Evolutionary conservation across 1,140 invertebrate species (phyloP), one percentile per base, ranked within the genome.

Genomic region (Cylas formicarius): DNA sequence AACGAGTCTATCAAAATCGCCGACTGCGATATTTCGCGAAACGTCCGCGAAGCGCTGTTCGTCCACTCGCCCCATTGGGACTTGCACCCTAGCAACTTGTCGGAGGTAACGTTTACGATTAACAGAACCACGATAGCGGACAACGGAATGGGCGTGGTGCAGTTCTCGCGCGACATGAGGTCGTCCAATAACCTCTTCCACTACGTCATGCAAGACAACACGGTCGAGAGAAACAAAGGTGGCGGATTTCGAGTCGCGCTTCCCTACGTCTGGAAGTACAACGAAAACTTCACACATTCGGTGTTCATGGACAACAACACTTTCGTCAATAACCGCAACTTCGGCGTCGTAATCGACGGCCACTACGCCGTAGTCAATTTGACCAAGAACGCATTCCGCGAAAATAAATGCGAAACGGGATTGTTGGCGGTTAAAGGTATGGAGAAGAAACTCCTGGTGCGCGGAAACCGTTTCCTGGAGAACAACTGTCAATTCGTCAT

Each of bases 131-230:
- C 82, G 20, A 88, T 96, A 16, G 79, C 79, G 1, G 82, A 88
- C 52, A 94, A 95, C 64, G 86, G 84, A 0, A 76, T 75, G 60
- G 90, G 86, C 2, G 82, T 96, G 48, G 72, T 78, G 39, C 92
- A 96, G 53, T 86, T 87, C 55, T 89, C 88, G 31, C 80, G 89
- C 56, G 90, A 97, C 64, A 74, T 94, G 52, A 78, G 89, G 43
- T 82, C 86, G 42, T 93, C 90, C 0, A 94, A 94, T 57, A 97
- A 96, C 71, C 68, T 97, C 0, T 97, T 90, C 67, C 90, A 96
- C 60, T 97, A 94, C 77, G 75, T 88, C 17, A 63, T 97, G 20
- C 82, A 88, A 68, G 89, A 91, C 55, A 88, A 86, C 50, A 85
- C 86, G 0, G 78, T 94, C 23, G 86, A 90, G 58, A 73, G 86